Conservation (phyloP, 2,113 vertebrate genomes). For the Rhombomys opimus region DNA sequence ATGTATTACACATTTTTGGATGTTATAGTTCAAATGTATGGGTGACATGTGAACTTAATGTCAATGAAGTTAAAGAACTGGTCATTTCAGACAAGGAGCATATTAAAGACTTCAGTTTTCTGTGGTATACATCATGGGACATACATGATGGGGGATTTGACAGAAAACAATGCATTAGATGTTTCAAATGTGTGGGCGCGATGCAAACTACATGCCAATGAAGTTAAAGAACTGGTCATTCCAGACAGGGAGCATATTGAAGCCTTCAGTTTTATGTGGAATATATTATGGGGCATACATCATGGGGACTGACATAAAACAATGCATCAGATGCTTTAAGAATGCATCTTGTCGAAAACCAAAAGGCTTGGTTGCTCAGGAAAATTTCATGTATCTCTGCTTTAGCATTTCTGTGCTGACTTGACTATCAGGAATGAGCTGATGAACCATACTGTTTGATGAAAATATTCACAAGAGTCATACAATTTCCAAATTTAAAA, state of each 20-base stretch:
- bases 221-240: neutral
- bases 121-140: neutral
- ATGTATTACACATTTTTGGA: neutral
- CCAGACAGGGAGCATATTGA: neutral
- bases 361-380: neutral
- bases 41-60: neutral
- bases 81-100: neutral
- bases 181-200: neutral
- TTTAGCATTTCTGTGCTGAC: neutral
- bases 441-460: constrained; percentile 4
- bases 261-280: constrained; percentile 12
- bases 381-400: neutral
- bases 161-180: neutral
- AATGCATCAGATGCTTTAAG: neutral
- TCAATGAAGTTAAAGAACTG: neutral
- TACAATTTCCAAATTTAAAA: neutral
- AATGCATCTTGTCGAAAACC: neutral
- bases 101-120: constrained; percentile 23
- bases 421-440: neutral
- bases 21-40: neutral
- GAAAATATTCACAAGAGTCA: constrained; percentile 5
- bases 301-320: neutral
- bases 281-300: neutral
- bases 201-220: neutral
- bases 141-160: neutral